Percentiles rank a stretch among this genome's conserved stretches.
phyloP scores from a whole-genome alignment of 2,888 invertebrate genomes.

The Apamea monoglypha region DNA sequence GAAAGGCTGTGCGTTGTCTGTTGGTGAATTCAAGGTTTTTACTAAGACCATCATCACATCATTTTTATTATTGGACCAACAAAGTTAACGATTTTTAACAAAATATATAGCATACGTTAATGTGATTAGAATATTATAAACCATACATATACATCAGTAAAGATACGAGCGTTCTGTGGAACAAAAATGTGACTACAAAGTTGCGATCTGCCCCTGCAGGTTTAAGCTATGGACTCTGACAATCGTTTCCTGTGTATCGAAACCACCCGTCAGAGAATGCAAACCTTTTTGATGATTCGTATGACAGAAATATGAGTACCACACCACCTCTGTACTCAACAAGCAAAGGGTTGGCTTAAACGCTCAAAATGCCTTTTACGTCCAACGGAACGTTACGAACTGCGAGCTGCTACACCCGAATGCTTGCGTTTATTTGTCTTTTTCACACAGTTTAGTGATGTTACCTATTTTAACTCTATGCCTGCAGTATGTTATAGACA shows the following conservation, averaged over 20 bases:
- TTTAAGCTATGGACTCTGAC: background rate
- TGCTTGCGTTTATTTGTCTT: background rate
- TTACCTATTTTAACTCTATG: background rate
- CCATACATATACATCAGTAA: too few relatives aligned
- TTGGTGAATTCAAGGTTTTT: background rate
- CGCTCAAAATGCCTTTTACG: conserved; percentile 1
- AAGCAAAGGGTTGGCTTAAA: conserved; percentile 15
- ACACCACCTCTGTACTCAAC: conserved; percentile 10
- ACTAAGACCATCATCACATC: too few relatives aligned
- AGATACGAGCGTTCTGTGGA: background rate
- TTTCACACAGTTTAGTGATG: background rate
- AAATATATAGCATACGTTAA: background rate
- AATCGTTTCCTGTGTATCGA: background rate
- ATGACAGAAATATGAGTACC: background rate
- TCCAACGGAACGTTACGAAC: conserved; percentile 1
- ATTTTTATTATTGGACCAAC: background rate
- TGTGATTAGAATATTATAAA: background rate
- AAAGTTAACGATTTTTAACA: background rate
- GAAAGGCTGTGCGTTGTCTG: too few relatives aligned
- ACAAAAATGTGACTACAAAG: background rate
- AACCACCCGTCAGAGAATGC: background rate
- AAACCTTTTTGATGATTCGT: background rate
- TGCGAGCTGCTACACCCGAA: background rate
- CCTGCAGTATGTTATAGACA: background rate
- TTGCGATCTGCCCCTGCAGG: background rate